Percentiles rank a stretch among this genome's conserved stretches.
Conservation (phyloP, 2,797 vertebrate species). For the Diglossa cyanea region DNA sequence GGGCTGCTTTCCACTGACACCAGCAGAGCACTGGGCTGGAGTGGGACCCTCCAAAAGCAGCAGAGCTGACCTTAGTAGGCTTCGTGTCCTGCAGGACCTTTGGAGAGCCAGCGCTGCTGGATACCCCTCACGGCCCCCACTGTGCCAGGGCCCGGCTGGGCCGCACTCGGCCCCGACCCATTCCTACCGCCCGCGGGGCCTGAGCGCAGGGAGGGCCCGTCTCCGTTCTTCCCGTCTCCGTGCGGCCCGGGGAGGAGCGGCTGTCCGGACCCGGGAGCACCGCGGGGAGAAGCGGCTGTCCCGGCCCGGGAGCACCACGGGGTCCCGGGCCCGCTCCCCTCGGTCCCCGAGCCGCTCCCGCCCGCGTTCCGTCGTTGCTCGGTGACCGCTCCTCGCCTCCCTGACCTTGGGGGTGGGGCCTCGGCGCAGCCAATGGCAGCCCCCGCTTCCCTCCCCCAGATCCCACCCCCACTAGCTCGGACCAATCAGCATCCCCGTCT, state of each 20-base stretch:
- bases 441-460: rapidly evolving
- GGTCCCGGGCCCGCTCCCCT: no score
- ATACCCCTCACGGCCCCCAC: rapidly evolving
- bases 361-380: neutral
- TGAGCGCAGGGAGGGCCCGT: neutral
- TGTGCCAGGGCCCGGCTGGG: neutral
- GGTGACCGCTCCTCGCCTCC: neutral
- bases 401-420: neutral
- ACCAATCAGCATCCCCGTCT: neutral
- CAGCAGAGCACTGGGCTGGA: rapidly evolving
- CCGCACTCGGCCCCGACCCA: neutral
- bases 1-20: neutral
- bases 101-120: neutral
- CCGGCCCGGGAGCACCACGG: no score
- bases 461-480: rapidly evolving
- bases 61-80: neutral
- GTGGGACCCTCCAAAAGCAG: rapidly evolving
- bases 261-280: neutral
- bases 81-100: neutral
- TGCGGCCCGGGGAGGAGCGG: no score
- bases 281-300: no score
- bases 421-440: neutral
- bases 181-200: neutral
- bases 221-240: neutral
- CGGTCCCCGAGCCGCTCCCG: no score